Evolutionary conservation across 2,797 vertebrate species (phyloP).

Genomic region (Chromobotia macracanthus): DNA sequence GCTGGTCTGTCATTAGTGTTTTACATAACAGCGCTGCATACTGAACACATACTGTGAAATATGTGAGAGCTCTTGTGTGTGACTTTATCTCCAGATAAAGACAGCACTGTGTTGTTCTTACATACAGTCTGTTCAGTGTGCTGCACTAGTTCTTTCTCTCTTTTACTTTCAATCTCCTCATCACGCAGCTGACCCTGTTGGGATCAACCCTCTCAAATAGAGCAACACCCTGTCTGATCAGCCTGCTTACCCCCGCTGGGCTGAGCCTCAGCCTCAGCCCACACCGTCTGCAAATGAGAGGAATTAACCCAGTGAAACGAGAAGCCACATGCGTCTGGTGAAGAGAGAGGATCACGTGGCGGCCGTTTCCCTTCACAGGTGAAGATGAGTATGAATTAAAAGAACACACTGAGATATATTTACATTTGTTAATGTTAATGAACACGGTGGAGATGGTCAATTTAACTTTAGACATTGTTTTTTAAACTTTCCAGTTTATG

Average conservation of each 20-base stretch:
- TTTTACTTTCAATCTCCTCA: background rate
- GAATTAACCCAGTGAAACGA: constrained; percentile 79
- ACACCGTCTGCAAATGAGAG: constrained; percentile 81
- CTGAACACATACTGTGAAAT: constrained; percentile 3
- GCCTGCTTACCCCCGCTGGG: too few species aligned
- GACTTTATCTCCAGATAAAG: background rate
- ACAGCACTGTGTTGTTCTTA: background rate
- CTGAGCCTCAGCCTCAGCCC: constrained; percentile 61
- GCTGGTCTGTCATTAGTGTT: background rate
- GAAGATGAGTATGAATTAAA: constrained; percentile 15
- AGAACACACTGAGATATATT: background rate
- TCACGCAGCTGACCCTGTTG: background rate
- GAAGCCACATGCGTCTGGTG: constrained; percentile 57
- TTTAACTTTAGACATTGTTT: background rate
- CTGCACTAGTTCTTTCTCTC: background rate
- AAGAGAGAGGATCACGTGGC: constrained; percentile 72
- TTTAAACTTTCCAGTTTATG: too few species aligned
- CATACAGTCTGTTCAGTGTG: background rate
- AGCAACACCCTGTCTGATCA: constrained; percentile 41
- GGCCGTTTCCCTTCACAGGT: constrained; percentile 61
- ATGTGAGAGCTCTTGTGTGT: background rate
- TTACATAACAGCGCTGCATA: background rate
- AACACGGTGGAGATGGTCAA: background rate
- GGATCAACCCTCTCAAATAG: constrained; percentile 42
- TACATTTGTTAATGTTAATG: background rate